These are phyloP conservation scores for Bos indicus DNA, from an alignment of 2,113 vertebrate genomes.

Conservation along the genomic window DNA sequence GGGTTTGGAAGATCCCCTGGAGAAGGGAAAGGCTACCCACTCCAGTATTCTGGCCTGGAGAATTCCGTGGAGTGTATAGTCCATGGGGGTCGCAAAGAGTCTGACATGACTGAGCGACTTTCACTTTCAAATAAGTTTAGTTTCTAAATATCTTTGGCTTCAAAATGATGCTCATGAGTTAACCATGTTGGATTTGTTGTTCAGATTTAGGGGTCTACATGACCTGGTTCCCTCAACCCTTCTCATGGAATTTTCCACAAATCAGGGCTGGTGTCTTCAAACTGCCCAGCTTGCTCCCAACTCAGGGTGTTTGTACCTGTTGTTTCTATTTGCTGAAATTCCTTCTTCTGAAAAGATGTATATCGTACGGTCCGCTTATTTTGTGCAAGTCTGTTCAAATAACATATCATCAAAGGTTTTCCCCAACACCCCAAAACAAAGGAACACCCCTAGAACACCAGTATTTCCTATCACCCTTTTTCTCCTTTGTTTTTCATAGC, in stretches of 20 bases:
- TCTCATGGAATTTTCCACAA: neutral
- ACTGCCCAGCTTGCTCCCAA: neutral
- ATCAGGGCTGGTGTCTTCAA: neutral
- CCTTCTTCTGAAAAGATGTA: neutral
- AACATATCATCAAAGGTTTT: neutral
- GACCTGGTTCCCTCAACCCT: neutral
- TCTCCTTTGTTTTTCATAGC: neutral
- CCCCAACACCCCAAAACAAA: neutral
- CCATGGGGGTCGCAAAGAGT: neutral
- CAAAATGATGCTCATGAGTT: neutral
- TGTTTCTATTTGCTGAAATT: neutral
- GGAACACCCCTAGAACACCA: fast-evolving
- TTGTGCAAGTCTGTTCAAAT: neutral
- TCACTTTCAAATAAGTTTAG: neutral
- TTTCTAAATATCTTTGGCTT: constrained; percentile 7
- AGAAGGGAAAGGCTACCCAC: neutral
- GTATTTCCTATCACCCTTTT: neutral
- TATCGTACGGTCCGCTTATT: neutral
- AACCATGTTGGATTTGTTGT: neutral
- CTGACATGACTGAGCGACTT: neutral
- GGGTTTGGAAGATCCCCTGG: neutral
- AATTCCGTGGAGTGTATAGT: neutral
- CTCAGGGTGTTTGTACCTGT: neutral
- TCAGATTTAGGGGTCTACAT: neutral
- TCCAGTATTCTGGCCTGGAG: neutral